Evolutionary conservation across 2,888 invertebrate species (phyloP).

Genomic region (Cactoblastis cactorum): DNA sequence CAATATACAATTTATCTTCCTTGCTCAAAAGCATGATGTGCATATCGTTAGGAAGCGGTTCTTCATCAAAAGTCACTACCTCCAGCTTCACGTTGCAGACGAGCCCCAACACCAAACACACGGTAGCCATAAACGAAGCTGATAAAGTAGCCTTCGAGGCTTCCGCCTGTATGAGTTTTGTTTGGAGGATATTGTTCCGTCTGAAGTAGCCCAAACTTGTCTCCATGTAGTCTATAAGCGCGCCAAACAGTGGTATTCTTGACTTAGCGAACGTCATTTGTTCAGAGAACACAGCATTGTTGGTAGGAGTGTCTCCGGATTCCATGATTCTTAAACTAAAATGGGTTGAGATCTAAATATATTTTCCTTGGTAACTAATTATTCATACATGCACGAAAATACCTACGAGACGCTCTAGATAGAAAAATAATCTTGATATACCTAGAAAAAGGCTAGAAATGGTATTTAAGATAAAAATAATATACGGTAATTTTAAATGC

Average conservation of each 20-base stretch:
- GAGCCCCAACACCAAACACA: conserved; percentile 54
- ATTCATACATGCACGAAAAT: too few relatives aligned
- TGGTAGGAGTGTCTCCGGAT: conserved; percentile 26
- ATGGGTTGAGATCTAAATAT: background rate
- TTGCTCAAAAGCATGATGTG: conserved; percentile 64
- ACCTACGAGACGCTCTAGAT: too few relatives aligned
- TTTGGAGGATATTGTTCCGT: conserved; percentile 41
- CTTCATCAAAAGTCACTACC: conserved; percentile 53
- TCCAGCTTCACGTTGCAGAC: conserved; percentile 63
- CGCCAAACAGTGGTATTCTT: conserved; percentile 53
- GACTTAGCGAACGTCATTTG: conserved; percentile 57
- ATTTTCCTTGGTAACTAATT: too few relatives aligned
- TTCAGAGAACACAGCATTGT: conserved; percentile 28
- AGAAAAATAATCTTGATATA: too few relatives aligned
- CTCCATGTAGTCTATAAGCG: conserved; percentile 57
- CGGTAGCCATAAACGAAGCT: conserved; percentile 45
- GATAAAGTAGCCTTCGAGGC: conserved; percentile 43
- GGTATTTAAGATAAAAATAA: too few relatives aligned
- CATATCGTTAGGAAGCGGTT: conserved; percentile 53
- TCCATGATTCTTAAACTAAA: conserved; percentile 32
- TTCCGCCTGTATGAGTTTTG: conserved; percentile 46
- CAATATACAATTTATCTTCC: conserved; percentile 60
- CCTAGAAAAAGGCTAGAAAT: too few relatives aligned
- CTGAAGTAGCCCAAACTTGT: conserved; percentile 52
- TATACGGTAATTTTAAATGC: too few relatives aligned